A percentile compares a stretch with the other conserved stretches of the same genome.
Evolutionary conservation across 1,140 invertebrate genomes (phyloP).

Genomic region (Tenebrio molitor): DNA sequence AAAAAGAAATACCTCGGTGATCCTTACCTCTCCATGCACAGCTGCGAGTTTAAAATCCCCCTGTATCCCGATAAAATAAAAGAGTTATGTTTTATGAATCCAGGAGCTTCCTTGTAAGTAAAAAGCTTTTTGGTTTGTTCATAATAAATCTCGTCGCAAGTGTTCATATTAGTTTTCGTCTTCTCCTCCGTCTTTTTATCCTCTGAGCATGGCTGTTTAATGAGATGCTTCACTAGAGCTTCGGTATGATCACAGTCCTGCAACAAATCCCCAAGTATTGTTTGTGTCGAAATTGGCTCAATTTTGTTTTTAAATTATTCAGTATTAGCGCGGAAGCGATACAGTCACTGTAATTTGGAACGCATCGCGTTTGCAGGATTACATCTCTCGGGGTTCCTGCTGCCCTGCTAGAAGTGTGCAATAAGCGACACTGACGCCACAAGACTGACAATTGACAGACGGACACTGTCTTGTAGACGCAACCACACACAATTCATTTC

Average conservation of each 20-base stretch:
- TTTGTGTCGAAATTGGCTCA: too few relatives aligned
- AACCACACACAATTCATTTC: neutral
- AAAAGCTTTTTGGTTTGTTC: conserved; percentile 68
- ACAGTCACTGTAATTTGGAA: conserved; percentile 3
- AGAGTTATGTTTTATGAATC: conserved; percentile 79
- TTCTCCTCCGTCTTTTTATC: conserved; percentile 48
- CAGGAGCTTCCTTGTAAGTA: conserved; percentile 78
- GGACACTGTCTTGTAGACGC: conserved; percentile 16
- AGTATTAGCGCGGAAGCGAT: neutral
- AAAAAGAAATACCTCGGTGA: neutral
- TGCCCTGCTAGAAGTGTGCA: conserved; percentile 29
- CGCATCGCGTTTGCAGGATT: conserved; percentile 18
- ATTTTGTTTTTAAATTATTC: too few relatives aligned
- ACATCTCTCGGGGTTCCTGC: conserved; percentile 4
- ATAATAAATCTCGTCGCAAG: conserved; percentile 61
- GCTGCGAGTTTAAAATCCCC: conserved; percentile 81
- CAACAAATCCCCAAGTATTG: too few relatives aligned
- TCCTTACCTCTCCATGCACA: conserved; percentile 88
- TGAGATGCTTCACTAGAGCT: neutral
- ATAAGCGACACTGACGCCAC: conserved; percentile 42
- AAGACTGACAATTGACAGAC: conserved; percentile 42
- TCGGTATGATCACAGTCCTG: conserved; percentile 23
- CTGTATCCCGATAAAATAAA: conserved; percentile 80
- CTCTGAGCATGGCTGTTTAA: neutral
- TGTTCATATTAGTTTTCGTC: neutral